A percentile compares a stretch with the other conserved stretches of the same genome.
Conservation (phyloP, 2,113 vertebrate species). For the Eudyptes chrysolophus region DNA sequence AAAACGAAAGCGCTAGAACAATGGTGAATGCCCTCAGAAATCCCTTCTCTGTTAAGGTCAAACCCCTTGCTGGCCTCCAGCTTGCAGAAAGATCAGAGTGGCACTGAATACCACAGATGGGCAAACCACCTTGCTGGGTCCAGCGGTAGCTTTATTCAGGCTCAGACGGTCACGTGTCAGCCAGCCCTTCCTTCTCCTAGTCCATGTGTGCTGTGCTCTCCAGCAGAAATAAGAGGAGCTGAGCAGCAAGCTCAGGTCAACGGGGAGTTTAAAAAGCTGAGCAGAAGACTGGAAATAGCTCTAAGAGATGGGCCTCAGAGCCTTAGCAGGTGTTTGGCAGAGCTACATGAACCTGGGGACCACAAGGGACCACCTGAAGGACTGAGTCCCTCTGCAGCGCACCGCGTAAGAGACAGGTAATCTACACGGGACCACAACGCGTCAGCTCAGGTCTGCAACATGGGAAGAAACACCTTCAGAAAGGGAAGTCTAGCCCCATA, state of each 20-base stretch:
- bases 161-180: accelerated
- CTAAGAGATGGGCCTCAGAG: background rate
- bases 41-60: background rate
- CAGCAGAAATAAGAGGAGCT: background rate
- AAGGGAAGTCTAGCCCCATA: background rate
- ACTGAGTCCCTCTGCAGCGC: background rate
- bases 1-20: background rate
- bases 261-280: background rate
- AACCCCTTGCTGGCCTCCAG: background rate
- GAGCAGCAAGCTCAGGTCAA: background rate
- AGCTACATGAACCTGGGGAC: background rate
- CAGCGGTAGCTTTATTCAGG: background rate
- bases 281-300: background rate
- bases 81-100: background rate
- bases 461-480: background rate
- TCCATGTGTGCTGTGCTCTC: background rate
- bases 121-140: background rate
- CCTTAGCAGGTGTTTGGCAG: background rate
- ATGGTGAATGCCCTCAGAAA: background rate
- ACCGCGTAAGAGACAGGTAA: background rate
- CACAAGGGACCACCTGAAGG: background rate
- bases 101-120: background rate
- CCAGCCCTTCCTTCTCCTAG: background rate
- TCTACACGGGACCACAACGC: accelerated
- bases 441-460: background rate